Percentiles rank a stretch among this genome's conserved stretches.
These are phyloP conservation scores for Onychomys torridus DNA, from an alignment of 2,797 vertebrate genomes.

Conservation along the genomic window DNA sequence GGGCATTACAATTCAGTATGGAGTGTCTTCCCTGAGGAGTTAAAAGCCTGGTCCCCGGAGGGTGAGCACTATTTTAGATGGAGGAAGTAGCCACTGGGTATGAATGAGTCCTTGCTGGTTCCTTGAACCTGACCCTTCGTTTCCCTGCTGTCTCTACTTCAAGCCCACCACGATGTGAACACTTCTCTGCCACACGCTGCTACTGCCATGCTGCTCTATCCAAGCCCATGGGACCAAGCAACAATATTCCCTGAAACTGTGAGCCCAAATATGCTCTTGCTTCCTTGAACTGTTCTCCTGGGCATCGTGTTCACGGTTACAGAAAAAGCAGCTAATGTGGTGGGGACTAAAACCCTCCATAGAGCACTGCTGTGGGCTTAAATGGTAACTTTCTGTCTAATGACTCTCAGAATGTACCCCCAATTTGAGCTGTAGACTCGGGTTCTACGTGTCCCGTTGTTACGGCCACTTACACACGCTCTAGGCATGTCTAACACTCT, in stretches of 20 bases:
- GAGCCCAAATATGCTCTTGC: background rate
- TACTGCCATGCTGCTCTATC: accelerated
- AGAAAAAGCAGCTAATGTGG: background rate
- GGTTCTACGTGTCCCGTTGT: background rate
- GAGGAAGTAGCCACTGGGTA: background rate
- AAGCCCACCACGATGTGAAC: background rate
- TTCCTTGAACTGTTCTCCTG: background rate
- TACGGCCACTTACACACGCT: background rate
- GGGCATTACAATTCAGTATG: background rate
- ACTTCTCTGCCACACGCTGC: no score
- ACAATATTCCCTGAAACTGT: background rate
- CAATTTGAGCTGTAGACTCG: background rate
- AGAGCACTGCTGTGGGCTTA: background rate
- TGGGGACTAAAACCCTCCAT: background rate
- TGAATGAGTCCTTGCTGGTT: background rate
- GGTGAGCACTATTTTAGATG: background rate
- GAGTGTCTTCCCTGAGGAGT: background rate
- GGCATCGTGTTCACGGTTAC: background rate
- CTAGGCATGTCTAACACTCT: no score
- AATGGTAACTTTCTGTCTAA: background rate
- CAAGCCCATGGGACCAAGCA: no score
- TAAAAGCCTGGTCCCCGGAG: background rate
- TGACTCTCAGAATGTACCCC: background rate
- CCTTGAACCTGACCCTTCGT: background rate
- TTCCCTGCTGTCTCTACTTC: background rate